Percentiles rank a stretch among this genome's conserved stretches.
phyloP scores from a whole-genome alignment of 2,888 invertebrate genomes.

The Hirtodrosophila confusa region DNA sequence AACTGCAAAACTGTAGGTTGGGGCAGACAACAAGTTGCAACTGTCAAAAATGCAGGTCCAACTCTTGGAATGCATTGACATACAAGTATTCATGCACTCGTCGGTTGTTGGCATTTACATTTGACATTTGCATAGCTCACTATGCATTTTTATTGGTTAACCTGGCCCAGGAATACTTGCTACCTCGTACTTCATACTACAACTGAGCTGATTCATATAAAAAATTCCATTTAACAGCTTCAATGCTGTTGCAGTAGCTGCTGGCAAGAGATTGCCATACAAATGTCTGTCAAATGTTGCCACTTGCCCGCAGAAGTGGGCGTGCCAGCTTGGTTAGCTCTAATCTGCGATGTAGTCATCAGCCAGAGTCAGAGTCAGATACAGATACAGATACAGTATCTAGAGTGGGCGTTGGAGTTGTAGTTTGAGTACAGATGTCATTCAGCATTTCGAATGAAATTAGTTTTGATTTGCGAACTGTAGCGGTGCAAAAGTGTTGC shows the following conservation, averaged over 20 bases:
- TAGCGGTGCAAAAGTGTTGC: conserved; percentile 42
- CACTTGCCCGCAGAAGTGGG: conserved; percentile 20
- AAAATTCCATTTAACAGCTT: conserved; percentile 70
- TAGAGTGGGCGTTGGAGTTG: background rate
- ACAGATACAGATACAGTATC: background rate
- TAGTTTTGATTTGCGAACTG: conserved; percentile 60
- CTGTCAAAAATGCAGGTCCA: conserved; percentile 68
- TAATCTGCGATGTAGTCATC: conserved; percentile 40
- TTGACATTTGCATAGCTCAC: conserved; percentile 70
- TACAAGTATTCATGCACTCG: conserved; percentile 62
- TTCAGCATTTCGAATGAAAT: conserved; percentile 53
- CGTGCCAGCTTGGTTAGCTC: conserved; percentile 21
- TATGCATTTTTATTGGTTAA: conserved; percentile 68
- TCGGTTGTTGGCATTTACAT: conserved; percentile 65
- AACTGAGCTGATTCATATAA: conserved; percentile 22
- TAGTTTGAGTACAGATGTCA: conserved; percentile 14
- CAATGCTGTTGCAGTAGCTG: conserved; percentile 22
- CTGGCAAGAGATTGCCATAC: conserved; percentile 13
- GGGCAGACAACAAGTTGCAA: conserved; percentile 58
- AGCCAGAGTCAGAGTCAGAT: conserved; percentile 3
- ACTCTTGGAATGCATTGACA: conserved; percentile 64
- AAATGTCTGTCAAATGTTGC: conserved; percentile 29
- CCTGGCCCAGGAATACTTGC: conserved; percentile 21
- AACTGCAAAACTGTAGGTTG: conserved; percentile 5
- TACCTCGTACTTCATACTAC: conserved; percentile 1